Conservation (phyloP, 2,113 vertebrate genomes). For the Eulemur rufifrons region DNA sequence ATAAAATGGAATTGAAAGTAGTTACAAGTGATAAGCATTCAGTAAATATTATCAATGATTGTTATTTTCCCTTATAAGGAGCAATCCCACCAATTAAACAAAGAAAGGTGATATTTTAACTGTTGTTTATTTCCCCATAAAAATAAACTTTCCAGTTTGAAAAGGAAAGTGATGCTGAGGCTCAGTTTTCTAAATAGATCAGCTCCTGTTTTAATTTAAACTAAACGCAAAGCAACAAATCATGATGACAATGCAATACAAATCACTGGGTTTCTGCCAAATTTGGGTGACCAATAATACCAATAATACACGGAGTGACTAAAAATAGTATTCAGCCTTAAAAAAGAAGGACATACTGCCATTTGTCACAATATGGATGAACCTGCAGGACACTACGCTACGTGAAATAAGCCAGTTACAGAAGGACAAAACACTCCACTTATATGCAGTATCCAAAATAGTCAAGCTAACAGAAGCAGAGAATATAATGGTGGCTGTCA, state of each 20-base stretch:
- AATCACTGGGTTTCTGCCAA: not conserved
- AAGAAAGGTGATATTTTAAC: not conserved
- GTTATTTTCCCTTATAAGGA: not conserved
- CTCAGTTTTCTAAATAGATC: not conserved
- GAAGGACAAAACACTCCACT: not conserved
- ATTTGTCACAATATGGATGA: too few relatives aligned
- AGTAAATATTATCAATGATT: not conserved
- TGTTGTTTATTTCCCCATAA: not conserved
- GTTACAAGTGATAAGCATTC: not conserved
- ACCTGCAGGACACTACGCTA: not conserved
- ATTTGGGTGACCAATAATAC: not conserved
- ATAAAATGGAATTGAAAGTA: not conserved
- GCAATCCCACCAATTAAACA: not conserved
- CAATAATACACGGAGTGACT: not conserved
- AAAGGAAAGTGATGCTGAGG: not conserved
- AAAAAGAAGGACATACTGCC: not conserved
- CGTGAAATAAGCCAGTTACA: not conserved
- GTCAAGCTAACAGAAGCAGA: not conserved
- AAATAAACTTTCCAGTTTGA: not conserved
- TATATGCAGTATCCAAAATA: too few relatives aligned
- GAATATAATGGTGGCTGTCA: not conserved
- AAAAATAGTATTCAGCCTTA: not conserved
- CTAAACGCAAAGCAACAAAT: not conserved
- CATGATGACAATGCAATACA: not conserved
- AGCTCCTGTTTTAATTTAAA: not conserved